Conservation (phyloP, 2,888 invertebrate species). For the Chloroclystis v-ata region DNA sequence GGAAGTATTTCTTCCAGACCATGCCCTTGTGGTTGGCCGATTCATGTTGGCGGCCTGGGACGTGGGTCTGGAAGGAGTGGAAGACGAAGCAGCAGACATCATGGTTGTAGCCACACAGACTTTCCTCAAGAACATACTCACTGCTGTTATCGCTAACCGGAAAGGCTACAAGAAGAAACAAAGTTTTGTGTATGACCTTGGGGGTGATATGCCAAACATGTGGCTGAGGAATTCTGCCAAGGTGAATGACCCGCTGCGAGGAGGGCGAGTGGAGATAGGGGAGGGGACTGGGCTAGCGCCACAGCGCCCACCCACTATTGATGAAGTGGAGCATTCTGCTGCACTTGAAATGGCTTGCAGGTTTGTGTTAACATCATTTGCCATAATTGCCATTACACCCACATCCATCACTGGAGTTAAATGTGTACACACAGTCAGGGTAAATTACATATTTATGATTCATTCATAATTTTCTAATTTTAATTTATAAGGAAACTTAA, state of each 20-base stretch:
- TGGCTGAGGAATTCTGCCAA: conserved; percentile 86
- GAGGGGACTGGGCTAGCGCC: conserved; percentile 82
- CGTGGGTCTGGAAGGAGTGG: conserved; percentile 89
- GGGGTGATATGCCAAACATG: conserved; percentile 87
- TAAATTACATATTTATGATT: too few species aligned
- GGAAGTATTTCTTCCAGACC: conserved; percentile 90
- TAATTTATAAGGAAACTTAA: too few species aligned
- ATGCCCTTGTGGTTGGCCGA: conserved; percentile 88
- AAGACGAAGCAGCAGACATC: conserved; percentile 89
- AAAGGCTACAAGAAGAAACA: conserved; percentile 71
- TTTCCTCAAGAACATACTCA: conserved; percentile 89
- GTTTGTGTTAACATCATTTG: conserved; percentile 32
- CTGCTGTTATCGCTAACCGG: conserved; percentile 86
- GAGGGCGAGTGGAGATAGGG: conserved; percentile 77
- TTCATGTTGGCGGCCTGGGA: conserved; percentile 94
- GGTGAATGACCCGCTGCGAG: conserved; percentile 80
- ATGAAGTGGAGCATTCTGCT: conserved; percentile 85
- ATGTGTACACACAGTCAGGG: too few species aligned
- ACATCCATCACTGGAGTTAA: too few species aligned
- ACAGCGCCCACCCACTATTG: conserved; percentile 82
- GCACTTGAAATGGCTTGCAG: conserved; percentile 85
- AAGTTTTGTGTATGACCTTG: conserved; percentile 88
- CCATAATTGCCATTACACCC: too few species aligned
- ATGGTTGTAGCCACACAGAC: conserved; percentile 87
- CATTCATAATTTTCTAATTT: too few species aligned